A percentile compares a stretch with the other conserved stretches of the same genome.
Conservation (phyloP, 2,888 invertebrate genomes). For the Coronaproctus castanopsis region DNA sequence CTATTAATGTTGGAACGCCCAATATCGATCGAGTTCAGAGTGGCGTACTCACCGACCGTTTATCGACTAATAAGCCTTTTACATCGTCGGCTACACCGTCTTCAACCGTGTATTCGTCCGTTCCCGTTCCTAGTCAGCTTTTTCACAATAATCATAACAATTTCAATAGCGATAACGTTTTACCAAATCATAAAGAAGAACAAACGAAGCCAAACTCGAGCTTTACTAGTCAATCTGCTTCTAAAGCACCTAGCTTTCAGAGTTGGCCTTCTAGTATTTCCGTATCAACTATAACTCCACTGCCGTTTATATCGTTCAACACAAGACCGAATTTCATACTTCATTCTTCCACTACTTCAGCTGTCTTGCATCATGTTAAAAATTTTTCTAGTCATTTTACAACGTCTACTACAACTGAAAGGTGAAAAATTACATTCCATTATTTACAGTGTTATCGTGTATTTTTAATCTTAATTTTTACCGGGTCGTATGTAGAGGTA, state of each 20-base stretch:
- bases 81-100: conserved; percentile 27
- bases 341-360: conserved; percentile 17
- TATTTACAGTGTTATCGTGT: too few relatives aligned
- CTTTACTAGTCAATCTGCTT: conserved; percentile 11
- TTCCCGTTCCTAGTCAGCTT: conserved; percentile 16
- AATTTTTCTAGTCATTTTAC: conserved; percentile 12
- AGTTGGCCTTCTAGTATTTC: conserved; percentile 23
- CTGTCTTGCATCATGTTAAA: conserved; percentile 19
- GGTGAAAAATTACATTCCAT: too few relatives aligned
- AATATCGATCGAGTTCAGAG: conserved; percentile 5
- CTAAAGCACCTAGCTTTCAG: conserved; percentile 1
- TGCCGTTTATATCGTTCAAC: conserved; percentile 17
- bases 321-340: conserved; percentile 18
- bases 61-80: conserved; percentile 15
- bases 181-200: conserved; percentile 10
- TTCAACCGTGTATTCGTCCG: conserved; percentile 23
- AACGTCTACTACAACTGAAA: conserved; percentile 15
- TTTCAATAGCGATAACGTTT: not conserved
- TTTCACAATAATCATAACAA: too few relatives aligned
- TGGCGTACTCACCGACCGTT: not conserved
- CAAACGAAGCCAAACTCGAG: conserved; percentile 7
- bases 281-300: conserved; percentile 25
- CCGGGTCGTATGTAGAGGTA: too few relatives aligned
- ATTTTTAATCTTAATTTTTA: not conserved
- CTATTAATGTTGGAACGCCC: conserved; percentile 5